A percentile compares a stretch with the other conserved stretches of the same genome.
phyloP scores from a whole-genome alignment of 2,113 vertebrate species.

The Esox niger region DNA sequence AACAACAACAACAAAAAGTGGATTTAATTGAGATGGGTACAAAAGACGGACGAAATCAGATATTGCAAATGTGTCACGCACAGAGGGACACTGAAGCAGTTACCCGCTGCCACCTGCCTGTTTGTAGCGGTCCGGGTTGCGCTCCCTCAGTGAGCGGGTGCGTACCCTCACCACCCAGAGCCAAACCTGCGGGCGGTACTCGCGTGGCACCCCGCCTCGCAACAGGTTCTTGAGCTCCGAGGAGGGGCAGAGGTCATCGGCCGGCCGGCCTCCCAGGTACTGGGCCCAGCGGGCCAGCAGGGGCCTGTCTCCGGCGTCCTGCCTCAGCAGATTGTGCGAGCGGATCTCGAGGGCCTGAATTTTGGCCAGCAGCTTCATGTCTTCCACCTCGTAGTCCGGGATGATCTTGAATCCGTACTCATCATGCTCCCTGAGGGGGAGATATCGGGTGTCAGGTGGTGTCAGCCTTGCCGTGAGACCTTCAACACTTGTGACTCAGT shows the following conservation, averaged over 20 bases:
- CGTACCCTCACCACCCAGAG: conserved; percentile 75
- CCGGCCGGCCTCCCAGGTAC: conserved; percentile 69
- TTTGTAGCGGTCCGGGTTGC: conserved; percentile 71
- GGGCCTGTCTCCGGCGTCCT: conserved; percentile 74
- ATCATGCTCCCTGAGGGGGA: conserved; percentile 79
- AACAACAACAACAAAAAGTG: background rate
- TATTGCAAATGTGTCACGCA: background rate
- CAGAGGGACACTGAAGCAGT: background rate
- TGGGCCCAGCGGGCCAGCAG: conserved; percentile 81
- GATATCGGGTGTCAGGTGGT: too few species aligned
- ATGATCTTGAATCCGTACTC: conserved; percentile 90
- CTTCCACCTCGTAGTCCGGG: conserved; percentile 87
- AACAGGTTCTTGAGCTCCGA: conserved; percentile 82
- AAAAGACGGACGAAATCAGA: background rate
- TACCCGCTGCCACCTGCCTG: conserved; percentile 31
- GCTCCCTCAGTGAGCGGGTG: conserved; percentile 59
- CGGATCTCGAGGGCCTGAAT: conserved; percentile 90
- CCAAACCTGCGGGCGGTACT: conserved; percentile 84
- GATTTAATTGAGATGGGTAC: background rate
- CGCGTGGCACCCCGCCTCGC: conserved; percentile 78
- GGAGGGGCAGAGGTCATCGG: conserved; percentile 59
- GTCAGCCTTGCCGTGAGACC: too few species aligned
- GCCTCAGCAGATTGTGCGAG: conserved; percentile 80
- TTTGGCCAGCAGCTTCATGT: conserved; percentile 88
- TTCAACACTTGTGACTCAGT: too few species aligned